phyloP scores from a whole-genome alignment of 1,140 invertebrate species.

The Cataglyphis hispanica region DNA sequence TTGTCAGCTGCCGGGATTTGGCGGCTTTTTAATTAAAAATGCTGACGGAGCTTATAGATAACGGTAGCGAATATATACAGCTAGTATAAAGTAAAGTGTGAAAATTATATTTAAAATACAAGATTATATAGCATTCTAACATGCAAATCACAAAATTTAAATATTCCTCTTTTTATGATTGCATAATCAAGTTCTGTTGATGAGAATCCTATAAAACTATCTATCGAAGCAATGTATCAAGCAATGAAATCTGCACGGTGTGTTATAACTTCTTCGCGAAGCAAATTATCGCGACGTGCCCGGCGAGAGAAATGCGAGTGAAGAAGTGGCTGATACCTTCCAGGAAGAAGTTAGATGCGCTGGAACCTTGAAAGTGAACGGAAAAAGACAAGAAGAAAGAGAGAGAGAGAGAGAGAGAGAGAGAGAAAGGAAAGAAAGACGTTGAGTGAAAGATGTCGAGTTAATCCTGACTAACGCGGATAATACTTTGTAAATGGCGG shows the following conservation, averaged over 20 bases:
- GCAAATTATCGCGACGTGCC: constrained; percentile 58
- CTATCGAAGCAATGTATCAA: constrained; percentile 12
- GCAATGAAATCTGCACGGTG: constrained; percentile 33
- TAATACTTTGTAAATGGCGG: constrained; percentile 63
- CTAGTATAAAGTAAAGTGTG: constrained; percentile 9
- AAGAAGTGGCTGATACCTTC: constrained; percentile 62
- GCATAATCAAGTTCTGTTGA: background rate
- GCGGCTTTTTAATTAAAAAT: constrained; percentile 73
- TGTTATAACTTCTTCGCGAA: constrained; percentile 41
- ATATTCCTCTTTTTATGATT: background rate
- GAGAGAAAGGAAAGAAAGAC: background rate
- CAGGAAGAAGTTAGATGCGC: constrained; percentile 53
- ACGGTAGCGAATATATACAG: background rate
- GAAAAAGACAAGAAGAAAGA: background rate
- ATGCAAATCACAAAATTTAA: background rate
- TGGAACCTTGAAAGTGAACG: constrained; percentile 46
- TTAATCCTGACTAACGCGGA: constrained; percentile 51
- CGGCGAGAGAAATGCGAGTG: constrained; percentile 42
- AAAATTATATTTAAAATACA: constrained; percentile 12
- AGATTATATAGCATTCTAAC: background rate
- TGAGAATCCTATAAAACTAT: background rate
- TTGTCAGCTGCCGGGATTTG: constrained; percentile 53
- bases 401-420: background rate
- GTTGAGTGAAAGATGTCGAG: constrained; percentile 47
- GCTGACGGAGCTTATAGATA: constrained; percentile 27